Evolutionary conservation across 2,888 invertebrate species (phyloP), one percentile per base, ranked within the genome.

Genomic region (Leistus spinibarbis): DNA sequence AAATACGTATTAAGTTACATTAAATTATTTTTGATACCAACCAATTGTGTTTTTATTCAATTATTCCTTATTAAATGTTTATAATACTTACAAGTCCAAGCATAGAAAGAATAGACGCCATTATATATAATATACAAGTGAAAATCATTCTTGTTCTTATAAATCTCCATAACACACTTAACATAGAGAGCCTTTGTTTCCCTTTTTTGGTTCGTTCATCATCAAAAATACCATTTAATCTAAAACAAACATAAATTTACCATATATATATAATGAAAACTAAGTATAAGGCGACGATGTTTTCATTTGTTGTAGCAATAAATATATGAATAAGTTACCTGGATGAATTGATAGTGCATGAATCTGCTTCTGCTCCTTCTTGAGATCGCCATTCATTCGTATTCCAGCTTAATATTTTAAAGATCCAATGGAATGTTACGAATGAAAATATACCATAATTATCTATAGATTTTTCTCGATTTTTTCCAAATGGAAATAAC

Each of bases 401-500:
- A 62, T 57, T 68, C 20, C 66, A 20, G 22, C 63, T 62, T 19
- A 74, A 74, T 16, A 67, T 62, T 23, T 23, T 40, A 62, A 74
- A 60, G 53, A 74, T 66, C 74, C 74, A 74, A 17, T 74, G 27
- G 13, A 68, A 74, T 13, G 74, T 67, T 67, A 74, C 62, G 53
- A 57, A 67, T n/a, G 74, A 74, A 60, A 74, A 74, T 23, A 74
- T 53, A 60, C 67, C 62, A 13, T 22, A 17, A 20, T 27, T 54
- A 22, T 74, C 66, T 3, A 74, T 54, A 9, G 67, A 22, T 17
- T 67, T 40, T 57, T 57, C 17, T 54, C 56, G 22, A 64, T 56
- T 64, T 19, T 54, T 19, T 53, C 67, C 60, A 60, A 67, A n/a
- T 20, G 75, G 68, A 16, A 69, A 10, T 63, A 75, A 69, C 13